Evolutionary conservation across 2,113 vertebrate genomes (phyloP).

Genomic region (Solea senegalensis): DNA sequence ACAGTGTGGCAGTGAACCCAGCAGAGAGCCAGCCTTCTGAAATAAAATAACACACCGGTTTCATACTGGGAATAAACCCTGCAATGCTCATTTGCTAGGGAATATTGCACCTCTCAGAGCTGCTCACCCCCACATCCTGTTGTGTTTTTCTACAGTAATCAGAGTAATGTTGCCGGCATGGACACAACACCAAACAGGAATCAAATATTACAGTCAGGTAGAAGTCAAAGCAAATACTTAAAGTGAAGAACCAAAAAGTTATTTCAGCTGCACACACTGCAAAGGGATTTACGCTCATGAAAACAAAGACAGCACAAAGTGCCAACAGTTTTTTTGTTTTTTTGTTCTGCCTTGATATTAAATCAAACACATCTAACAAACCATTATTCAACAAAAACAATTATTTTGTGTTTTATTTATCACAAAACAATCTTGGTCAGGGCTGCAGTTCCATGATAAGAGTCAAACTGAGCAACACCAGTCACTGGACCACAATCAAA

Average conservation of each 20-base stretch:
- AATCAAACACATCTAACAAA: constrained; percentile 44
- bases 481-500: constrained; percentile 37
- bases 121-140: constrained; percentile 41
- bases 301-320: constrained; percentile 49
- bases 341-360: constrained; percentile 38
- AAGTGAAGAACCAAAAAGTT: constrained; percentile 53
- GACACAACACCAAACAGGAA: constrained; percentile 35
- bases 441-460: constrained; percentile 67
- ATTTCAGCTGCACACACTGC: constrained; percentile 1
- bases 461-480: constrained; percentile 22
- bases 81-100: constrained; percentile 28
- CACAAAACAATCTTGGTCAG: constrained; percentile 54
- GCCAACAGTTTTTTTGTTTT: constrained; percentile 43
- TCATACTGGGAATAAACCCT: constrained; percentile 54
- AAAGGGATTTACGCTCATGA: constrained; percentile 46
- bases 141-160: constrained; percentile 58
- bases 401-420: constrained; percentile 59
- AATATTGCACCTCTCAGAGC: constrained; percentile 49
- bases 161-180: constrained; percentile 48
- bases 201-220: constrained; percentile 58
- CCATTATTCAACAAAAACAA: constrained; percentile 58
- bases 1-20: constrained; percentile 42
- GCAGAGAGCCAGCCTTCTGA: constrained; percentile 27
- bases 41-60: constrained; percentile 44
- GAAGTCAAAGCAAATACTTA: constrained; percentile 65